Evolutionary conservation across 2,888 invertebrate species (phyloP).

Genomic region (Lamellibrachia columna): DNA sequence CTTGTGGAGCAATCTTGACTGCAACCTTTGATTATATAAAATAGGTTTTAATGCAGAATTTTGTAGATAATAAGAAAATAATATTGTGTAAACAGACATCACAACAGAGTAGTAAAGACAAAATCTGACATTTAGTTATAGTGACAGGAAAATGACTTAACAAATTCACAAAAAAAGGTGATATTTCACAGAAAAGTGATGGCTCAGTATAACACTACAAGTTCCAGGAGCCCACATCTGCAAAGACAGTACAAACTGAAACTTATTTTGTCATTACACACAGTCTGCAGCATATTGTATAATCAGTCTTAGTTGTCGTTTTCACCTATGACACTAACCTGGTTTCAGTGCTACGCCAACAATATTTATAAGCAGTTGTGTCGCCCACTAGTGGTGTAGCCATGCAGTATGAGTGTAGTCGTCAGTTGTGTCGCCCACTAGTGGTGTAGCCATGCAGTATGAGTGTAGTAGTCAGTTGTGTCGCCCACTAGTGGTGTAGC

Average conservation of each 20-base stretch:
- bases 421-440: not conserved
- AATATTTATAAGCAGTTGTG: not conserved
- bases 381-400: not conserved
- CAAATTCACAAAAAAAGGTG: not conserved
- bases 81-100: not conserved
- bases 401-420: not conserved
- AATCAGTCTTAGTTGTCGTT: not conserved
- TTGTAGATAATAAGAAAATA: not conserved
- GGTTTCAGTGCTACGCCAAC: not conserved
- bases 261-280: not conserved
- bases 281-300: no score
- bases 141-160: not conserved
- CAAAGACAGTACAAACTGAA: not conserved
- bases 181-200: not conserved
- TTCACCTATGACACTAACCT: not conserved
- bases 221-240: no score
- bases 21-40: not conserved
- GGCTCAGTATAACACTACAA: no score
- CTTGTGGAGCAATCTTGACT: not conserved
- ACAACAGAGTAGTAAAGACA: not conserved
- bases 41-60: not conserved
- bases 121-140: not conserved
- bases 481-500: not conserved
- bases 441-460: not conserved
- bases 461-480: not conserved